phyloP scores from a whole-genome alignment of 2,888 invertebrate genomes.

The Drosophila diplacantha region DNA sequence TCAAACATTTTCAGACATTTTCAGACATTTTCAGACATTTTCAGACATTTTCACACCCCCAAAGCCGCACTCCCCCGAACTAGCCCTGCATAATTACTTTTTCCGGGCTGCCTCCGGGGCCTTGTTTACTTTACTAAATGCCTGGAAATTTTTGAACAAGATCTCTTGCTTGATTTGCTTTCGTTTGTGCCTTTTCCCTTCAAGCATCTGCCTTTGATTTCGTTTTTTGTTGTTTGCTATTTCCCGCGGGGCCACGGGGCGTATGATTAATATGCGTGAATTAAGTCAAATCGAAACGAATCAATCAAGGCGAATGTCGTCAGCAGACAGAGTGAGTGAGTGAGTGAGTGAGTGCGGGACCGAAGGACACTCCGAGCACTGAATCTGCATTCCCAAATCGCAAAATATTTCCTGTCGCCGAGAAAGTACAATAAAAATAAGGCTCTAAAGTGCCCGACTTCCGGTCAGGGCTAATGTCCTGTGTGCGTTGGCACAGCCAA shows the following conservation, averaged over 20 bases:
- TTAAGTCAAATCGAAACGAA: constrained; percentile 71
- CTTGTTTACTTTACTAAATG: constrained; percentile 55
- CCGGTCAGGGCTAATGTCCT: constrained; percentile 59
- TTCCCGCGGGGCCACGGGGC: constrained; percentile 45
- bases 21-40: neutral
- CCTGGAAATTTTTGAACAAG: constrained; percentile 35
- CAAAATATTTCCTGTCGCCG: constrained; percentile 41
- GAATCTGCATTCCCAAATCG: constrained; percentile 58
- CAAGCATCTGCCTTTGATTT: constrained; percentile 41
- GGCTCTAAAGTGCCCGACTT: constrained; percentile 64
- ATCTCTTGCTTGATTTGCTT: constrained; percentile 31
- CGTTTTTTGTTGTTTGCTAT: constrained; percentile 41
- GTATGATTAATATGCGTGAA: constrained; percentile 71
- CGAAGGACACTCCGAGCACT: constrained; percentile 9
- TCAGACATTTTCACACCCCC: constrained; percentile 8
- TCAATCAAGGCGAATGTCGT: constrained; percentile 65
- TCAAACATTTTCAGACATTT: neutral
- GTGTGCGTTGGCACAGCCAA: neutral
- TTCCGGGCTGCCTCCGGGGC: constrained; percentile 39
- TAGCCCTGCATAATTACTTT: constrained; percentile 63
- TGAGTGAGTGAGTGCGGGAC: too few species aligned
- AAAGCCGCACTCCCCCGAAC: neutral
- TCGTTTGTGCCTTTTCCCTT: neutral
- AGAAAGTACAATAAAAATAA: constrained; percentile 20
- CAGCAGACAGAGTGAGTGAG: constrained; percentile 29